These are phyloP conservation scores for Brenthis hecate DNA, from an alignment of 2,888 invertebrate species.

Conservation along the genomic window DNA sequence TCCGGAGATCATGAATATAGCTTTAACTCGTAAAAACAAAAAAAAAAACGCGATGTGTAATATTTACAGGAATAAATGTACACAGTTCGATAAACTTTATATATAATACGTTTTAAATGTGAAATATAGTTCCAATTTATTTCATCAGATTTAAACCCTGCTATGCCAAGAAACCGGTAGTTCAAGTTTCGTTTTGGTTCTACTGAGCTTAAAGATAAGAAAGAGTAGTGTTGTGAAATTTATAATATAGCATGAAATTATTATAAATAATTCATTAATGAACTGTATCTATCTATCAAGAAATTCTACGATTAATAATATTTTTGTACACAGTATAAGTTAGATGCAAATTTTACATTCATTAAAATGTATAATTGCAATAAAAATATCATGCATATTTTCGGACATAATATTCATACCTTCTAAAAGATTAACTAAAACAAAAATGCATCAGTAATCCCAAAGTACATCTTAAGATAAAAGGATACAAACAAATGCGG, in stretches of 20 bases:
- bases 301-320: background rate
- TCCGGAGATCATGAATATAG: too few species aligned
- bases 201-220: slow-evolving; percentile 29
- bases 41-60: background rate
- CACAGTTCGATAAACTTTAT: background rate
- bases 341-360: too few species aligned
- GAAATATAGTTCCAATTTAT: slow-evolving; percentile 22
- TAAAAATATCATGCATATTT: too few species aligned
- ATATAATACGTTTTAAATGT: slow-evolving; percentile 3
- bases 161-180: slow-evolving; percentile 31
- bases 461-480: slow-evolving; percentile 2
- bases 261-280: slow-evolving; percentile 20
- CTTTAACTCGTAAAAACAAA: background rate
- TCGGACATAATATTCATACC: too few species aligned
- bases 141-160: slow-evolving; percentile 26
- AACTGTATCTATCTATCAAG: background rate
- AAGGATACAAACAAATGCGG: slow-evolving; percentile 12
- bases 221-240: slow-evolving; percentile 25
- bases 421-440: too few species aligned
- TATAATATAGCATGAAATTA: slow-evolving; percentile 17
- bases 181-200: slow-evolving; percentile 32
- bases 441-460: background rate
- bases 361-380: too few species aligned
- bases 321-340: background rate
- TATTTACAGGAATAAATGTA: background rate